Base-by-base conservation (phyloP, 2,113 vertebrate genomes). In the Pseudonaja textilis region DNA sequence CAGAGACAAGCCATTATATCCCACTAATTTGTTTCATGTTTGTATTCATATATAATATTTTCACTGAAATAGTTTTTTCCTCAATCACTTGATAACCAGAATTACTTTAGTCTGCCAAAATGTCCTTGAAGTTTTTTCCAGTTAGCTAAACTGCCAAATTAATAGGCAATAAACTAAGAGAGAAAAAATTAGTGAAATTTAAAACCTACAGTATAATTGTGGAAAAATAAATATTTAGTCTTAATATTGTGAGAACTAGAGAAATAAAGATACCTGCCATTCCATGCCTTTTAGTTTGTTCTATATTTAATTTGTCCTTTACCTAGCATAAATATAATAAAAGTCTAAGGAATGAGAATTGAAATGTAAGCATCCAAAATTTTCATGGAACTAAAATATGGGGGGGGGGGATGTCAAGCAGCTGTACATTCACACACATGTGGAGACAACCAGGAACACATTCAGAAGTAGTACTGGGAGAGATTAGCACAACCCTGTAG, bases 1-100 rank as follows among this genome's bases (percentile, higher is more conserved):
- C 2, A 94, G 56, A 95, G 10, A 47, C 94, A 5, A 90, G 85
- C 0, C 59, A 42, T 96, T 95, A 93, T 81, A 12, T 8, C 61
- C 14, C 0, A 1, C 39, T 90, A 95, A 95, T 95, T 95, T 87
- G 85, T n/a, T 95, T 90, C 95, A 92, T 50, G 54, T 93, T 95
- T 94, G n/a, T 93, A 14, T 74, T 95, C 59, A 61, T 0, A 39
- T 6, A 3, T 88, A 95, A 96, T 96, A 93, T 26, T 90, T 64
- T 94, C 69, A 93, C 93, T 96, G 93, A 96, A 96, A 93, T 20
- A 1, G 93, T 95, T 91, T 88, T 94, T 96, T 94, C 90, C 97
- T 97, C 91, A 94, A 55, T 91, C 87, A 94, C 42, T 90, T 94
- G 90, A 94, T 91, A 90, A 91, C 93, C 95, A 94, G 55, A 91